phyloP scores from a whole-genome alignment of 2,113 vertebrate species.

The Grammomys surdaster region DNA sequence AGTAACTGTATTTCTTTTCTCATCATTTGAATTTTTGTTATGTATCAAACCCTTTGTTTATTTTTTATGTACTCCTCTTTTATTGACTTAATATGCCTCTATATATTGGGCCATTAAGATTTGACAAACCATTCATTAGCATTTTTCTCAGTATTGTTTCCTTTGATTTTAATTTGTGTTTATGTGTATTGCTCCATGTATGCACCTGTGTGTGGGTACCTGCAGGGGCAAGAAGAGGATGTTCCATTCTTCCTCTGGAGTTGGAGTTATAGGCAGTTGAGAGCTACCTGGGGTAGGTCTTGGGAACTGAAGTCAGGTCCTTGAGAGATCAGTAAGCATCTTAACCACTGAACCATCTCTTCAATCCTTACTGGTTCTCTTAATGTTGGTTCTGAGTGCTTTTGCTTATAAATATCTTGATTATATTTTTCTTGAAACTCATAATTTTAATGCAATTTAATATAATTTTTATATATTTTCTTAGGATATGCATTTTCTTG shows the following conservation, averaged over 20 bases:
- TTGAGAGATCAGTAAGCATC: not conserved
- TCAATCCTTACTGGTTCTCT: not conserved
- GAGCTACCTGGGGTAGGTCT: not conserved
- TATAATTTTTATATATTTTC: not conserved
- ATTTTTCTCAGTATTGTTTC: not conserved
- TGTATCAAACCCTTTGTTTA: conserved; percentile 39
- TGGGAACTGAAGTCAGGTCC: not conserved
- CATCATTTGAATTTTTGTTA: conserved; percentile 17
- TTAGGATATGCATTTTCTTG: conserved; percentile 8
- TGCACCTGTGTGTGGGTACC: not conserved
- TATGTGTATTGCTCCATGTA: not conserved
- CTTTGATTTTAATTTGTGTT: not conserved
- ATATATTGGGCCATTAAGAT: not conserved
- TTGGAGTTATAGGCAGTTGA: not conserved
- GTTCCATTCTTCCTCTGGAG: not conserved
- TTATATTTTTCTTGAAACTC: not conserved
- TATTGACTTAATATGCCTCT: not conserved
- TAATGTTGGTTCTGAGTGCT: not conserved
- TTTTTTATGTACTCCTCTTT: conserved; percentile 16
- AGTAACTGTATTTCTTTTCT: conserved; percentile 24
- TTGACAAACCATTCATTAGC: not conserved
- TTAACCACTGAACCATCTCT: not conserved
- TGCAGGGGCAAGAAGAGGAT: not conserved
- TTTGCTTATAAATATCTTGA: not conserved
- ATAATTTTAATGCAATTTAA: not conserved